Evolutionary conservation across 1,140 invertebrate genomes (phyloP), one percentile per base, ranked within the genome.

Genomic region (Thaumetopoea pityocampa): DNA sequence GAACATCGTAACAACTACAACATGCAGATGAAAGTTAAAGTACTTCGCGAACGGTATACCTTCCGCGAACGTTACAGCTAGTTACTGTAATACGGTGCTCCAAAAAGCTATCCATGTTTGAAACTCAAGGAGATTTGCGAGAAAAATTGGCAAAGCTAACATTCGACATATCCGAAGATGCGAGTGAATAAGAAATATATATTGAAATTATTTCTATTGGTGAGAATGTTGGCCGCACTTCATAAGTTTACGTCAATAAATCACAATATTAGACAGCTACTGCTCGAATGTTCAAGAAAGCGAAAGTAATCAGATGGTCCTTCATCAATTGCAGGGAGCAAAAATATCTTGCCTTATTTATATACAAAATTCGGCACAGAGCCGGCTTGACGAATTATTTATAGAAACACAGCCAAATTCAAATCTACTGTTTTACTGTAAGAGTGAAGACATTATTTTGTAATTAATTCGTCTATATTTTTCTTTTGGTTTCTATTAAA

Each of bases 211-310:
- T 42, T 45, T 51, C 37, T 43, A 30, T 51, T 34, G 11, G 35
- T 50, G 41, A 40, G 37, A 49, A 52, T 45, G 50, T 18, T 40
- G 47, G 41, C 36, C 38, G 29, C 41, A 42, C 44, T 34, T 51
- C 41, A 53, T 57, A 56, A 54, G 43, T 62, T 55, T 46, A 62
- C 57, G 42, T 45, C 54, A 44, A 66, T 66, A 66, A 66, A 62
- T 66, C 54, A 66, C 47, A 50, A 62, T 56, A 56, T 56, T 48
- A 49, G 62, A 62, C 62, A 61, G 58, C 58, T 46, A 37, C 47
- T 61, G 38, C 35, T 43, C 28, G 40, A 55, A 34, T 47, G 43
- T 42, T 40, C 28, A 48, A 51, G 46, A 47, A 41, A 48, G 44
- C 28, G 47, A 50, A 51, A 53, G 45, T n/a, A 66, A 49, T 43